Conservation (phyloP, 2,888 invertebrate genomes). For the Plagiodera versicolora region DNA sequence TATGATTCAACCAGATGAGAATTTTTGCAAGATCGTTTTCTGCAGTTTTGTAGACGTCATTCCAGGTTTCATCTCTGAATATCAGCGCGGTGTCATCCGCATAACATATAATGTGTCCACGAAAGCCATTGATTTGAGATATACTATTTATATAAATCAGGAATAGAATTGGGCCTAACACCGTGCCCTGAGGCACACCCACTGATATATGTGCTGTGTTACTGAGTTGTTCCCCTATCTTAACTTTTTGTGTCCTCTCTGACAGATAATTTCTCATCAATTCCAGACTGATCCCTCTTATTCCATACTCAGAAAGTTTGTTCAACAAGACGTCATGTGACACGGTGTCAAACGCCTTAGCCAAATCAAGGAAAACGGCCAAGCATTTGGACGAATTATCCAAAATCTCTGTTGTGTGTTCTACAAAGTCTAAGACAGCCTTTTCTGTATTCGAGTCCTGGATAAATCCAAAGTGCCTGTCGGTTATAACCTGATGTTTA, state of each 20-base stretch:
- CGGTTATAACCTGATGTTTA: background rate
- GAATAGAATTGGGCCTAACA: conserved; percentile 10
- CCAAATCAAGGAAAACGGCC: background rate
- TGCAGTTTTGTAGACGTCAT: background rate
- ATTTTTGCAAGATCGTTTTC: background rate
- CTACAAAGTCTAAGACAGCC: background rate
- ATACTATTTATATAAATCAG: background rate
- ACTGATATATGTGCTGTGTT: background rate
- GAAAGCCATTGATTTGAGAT: background rate
- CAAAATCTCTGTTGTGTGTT: background rate
- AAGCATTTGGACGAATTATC: conserved; percentile 4
- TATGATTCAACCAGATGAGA: background rate
- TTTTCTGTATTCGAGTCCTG: background rate
- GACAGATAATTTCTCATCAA: background rate
- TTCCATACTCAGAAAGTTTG: background rate
- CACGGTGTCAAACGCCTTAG: background rate
- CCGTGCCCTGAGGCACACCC: conserved; percentile 13
- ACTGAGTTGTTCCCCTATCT: conserved; percentile 5
- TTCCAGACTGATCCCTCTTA: background rate
- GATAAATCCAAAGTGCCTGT: background rate
- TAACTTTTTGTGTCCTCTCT: background rate
- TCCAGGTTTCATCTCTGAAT: background rate
- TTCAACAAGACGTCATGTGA: conserved; percentile 2
- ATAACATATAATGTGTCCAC: background rate
- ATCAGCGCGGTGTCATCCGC: background rate